These are phyloP conservation scores for Nothocercus nigrocapillus DNA, from an alignment of 2,113 vertebrate species.

Conservation along the genomic window DNA sequence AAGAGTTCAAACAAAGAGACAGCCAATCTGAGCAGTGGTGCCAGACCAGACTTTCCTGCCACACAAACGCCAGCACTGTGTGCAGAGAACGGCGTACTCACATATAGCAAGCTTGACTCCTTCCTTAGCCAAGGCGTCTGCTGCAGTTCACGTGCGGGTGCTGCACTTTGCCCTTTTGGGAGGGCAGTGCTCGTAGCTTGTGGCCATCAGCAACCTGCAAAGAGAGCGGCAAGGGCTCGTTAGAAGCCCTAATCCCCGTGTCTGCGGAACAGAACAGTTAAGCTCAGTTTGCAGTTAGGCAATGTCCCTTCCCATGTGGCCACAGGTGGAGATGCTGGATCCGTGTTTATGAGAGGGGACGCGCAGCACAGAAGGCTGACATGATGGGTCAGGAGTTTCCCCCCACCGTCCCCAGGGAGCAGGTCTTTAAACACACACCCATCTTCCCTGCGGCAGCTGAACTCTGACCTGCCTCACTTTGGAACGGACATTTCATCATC, in stretches of 20 bases:
- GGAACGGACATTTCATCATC: not conserved
- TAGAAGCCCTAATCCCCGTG: not conserved
- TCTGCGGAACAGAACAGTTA: fast-evolving
- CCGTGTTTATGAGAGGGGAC: fast-evolving
- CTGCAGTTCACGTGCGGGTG: fast-evolving
- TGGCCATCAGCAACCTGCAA: not conserved
- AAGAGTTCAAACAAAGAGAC: not conserved
- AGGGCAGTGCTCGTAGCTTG: fast-evolving
- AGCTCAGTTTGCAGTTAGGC: not conserved
- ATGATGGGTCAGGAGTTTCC: not conserved
- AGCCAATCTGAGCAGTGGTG: fast-evolving
- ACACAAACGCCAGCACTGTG: fast-evolving
- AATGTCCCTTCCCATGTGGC: not conserved
- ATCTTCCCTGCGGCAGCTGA: not conserved
- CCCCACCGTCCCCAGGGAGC: fast-evolving
- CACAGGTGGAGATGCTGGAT: fast-evolving
- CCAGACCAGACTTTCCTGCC: fast-evolving
- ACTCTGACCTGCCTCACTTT: not conserved
- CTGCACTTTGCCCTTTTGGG: not conserved
- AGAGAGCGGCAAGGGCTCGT: not conserved
- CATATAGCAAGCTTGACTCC: fast-evolving
- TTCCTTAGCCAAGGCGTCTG: fast-evolving
- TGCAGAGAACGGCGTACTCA: not conserved
- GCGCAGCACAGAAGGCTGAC: not conserved
- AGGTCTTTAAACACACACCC: not conserved